phyloP scores from a whole-genome alignment of 1,140 invertebrate species.

The Leptinotarsa lineolata region DNA sequence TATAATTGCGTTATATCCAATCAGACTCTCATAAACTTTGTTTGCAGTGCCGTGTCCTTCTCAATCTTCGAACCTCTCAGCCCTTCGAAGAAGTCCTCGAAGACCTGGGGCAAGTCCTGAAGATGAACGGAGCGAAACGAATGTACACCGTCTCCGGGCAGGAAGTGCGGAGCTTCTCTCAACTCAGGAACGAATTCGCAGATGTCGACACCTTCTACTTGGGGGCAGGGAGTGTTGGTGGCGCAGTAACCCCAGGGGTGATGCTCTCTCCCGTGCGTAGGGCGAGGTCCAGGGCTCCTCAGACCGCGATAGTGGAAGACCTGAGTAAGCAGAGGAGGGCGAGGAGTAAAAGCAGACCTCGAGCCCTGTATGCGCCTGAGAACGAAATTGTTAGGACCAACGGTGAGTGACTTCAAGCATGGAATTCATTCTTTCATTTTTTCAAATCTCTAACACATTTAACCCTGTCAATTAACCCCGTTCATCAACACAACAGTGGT shows the following conservation, averaged over 20 bases:
- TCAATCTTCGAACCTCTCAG: slow-evolving; percentile 90
- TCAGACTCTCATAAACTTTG: too few species aligned
- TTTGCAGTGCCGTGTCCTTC: slow-evolving; percentile 79
- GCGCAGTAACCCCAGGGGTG: slow-evolving; percentile 54
- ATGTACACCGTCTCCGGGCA: slow-evolving; percentile 90
- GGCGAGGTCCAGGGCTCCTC: slow-evolving; percentile 68
- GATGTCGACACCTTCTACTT: slow-evolving; percentile 90
- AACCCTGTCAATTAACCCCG: too few species aligned
- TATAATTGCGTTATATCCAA: too few species aligned
- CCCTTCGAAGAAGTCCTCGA: slow-evolving; percentile 94
- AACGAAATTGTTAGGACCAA: slow-evolving; percentile 76
- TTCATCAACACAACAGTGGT: too few species aligned
- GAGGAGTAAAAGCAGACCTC: slow-evolving; percentile 78
- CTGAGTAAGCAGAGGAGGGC: slow-evolving; percentile 64
- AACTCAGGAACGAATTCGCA: slow-evolving; percentile 87
- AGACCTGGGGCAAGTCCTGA: slow-evolving; percentile 89
- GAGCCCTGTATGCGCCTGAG: slow-evolving; percentile 78
- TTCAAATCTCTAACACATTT: too few species aligned
- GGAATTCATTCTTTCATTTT: too few species aligned
- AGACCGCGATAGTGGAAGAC: slow-evolving; percentile 62
- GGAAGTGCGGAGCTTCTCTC: slow-evolving; percentile 91
- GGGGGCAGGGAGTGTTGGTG: slow-evolving; percentile 62
- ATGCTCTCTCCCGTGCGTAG: slow-evolving; percentile 68
- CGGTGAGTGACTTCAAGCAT: slow-evolving; percentile 56
- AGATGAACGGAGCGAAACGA: slow-evolving; percentile 85